Evolutionary conservation across 2,797 vertebrate genomes (phyloP).

Genomic region (Danio tinwini): DNA sequence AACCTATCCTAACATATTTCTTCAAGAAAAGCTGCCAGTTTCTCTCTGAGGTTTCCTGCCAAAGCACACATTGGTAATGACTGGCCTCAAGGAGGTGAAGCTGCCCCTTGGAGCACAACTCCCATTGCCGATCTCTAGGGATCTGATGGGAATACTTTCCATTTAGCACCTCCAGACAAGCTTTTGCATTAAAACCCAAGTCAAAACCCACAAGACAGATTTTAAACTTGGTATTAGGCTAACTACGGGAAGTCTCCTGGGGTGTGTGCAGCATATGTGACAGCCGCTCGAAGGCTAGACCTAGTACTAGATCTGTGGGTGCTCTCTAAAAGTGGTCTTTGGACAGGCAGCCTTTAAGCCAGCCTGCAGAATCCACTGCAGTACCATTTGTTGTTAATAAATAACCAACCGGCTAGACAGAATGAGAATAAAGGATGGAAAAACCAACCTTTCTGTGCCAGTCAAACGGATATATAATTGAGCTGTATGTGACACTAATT

Average conservation of each 20-base stretch:
- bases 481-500: not conserved
- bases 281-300: not conserved
- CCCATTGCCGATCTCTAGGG: slow-evolving; percentile 54
- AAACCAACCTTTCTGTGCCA: not conserved
- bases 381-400: slow-evolving; percentile 58
- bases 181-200: slow-evolving; percentile 48
- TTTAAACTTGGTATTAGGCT: slow-evolving; percentile 35
- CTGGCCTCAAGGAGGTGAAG: slow-evolving; percentile 61
- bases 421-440: slow-evolving; percentile 43
- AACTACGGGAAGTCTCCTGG: slow-evolving; percentile 18
- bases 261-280: slow-evolving; percentile 25
- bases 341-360: slow-evolving; percentile 12
- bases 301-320: slow-evolving; percentile 23
- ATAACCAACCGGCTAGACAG: slow-evolving; percentile 52
- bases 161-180: slow-evolving; percentile 61
- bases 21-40: slow-evolving; percentile 14
- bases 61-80: slow-evolving; percentile 64
- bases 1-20: slow-evolving; percentile 21
- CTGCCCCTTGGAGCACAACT: slow-evolving; percentile 58
- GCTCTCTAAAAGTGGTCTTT: slow-evolving; percentile 22
- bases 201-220: not conserved
- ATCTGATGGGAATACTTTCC: slow-evolving; percentile 63
- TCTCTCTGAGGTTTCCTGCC: slow-evolving; percentile 25
- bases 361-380: slow-evolving; percentile 50
- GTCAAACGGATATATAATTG: not conserved